These are phyloP conservation scores for Aramus guarauna DNA, from an alignment of 2,113 vertebrate genomes.

Conservation along the genomic window DNA sequence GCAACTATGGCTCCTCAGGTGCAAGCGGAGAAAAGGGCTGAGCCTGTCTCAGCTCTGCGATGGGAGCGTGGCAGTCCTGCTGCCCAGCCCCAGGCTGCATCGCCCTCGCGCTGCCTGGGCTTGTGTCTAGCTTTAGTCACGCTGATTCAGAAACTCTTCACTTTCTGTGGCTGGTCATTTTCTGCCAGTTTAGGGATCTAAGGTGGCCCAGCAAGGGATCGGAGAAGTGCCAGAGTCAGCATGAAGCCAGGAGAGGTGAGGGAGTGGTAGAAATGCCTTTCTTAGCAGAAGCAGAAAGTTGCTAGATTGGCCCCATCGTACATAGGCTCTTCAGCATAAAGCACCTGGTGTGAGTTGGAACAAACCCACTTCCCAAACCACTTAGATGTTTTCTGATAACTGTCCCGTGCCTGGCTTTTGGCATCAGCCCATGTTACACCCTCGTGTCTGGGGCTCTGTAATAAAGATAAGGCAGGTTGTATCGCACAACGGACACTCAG, in stretches of 20 bases:
- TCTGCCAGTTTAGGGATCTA: background rate
- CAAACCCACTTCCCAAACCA: conserved; percentile 32
- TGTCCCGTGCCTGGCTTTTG: background rate
- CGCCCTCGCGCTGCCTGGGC: background rate
- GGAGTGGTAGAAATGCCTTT: background rate
- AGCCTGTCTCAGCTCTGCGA: background rate
- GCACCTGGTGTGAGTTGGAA: background rate
- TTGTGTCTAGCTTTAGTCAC: background rate
- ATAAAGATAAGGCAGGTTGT: conserved; percentile 53
- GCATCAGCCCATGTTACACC: conserved; percentile 26
- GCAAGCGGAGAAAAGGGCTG: background rate
- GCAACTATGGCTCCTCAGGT: background rate
- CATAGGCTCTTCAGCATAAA: background rate
- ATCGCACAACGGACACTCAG: background rate
- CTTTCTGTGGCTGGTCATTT: background rate
- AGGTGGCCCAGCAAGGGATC: background rate
- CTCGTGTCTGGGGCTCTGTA: background rate
- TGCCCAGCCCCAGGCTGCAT: background rate
- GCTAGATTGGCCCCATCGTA: background rate
- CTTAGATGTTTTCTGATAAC: conserved; percentile 42
- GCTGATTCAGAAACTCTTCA: background rate
- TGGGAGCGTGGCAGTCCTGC: background rate
- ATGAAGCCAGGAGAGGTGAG: background rate
- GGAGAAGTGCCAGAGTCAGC: background rate
- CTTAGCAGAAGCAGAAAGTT: background rate